These are phyloP conservation scores for Accipiter virgatus DNA, from an alignment of 2,113 vertebrate genomes.

Conservation along the genomic window DNA sequence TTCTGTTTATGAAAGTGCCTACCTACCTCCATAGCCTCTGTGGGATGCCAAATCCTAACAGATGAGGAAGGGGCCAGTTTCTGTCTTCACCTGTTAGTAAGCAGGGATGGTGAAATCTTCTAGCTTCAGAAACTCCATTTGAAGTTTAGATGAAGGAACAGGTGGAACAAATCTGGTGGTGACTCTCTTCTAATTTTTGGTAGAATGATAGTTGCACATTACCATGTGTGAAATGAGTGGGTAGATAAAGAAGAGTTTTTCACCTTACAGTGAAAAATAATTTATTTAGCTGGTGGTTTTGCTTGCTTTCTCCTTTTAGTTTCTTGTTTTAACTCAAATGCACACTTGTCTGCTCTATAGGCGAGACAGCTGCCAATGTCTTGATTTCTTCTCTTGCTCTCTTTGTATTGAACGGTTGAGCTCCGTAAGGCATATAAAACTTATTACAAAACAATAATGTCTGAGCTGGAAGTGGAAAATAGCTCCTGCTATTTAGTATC, in stretches of 20 bases:
- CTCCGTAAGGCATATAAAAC: neutral
- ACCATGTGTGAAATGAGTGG: neutral
- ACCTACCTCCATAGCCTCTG: neutral
- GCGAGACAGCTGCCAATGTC: neutral
- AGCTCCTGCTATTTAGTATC: neutral
- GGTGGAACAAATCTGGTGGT: conserved; percentile 10
- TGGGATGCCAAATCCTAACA: neutral
- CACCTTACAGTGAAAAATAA: neutral
- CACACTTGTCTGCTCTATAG: neutral
- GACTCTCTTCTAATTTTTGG: neutral
- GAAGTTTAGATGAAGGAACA: neutral
- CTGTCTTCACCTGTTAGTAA: neutral
- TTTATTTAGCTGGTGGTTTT: conserved; percentile 3
- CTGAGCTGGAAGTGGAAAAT: neutral
- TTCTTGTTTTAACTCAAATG: neutral
- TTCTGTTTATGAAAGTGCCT: neutral
- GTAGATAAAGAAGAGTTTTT: neutral
- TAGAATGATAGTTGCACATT: neutral
- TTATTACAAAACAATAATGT: neutral
- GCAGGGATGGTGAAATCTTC: neutral
- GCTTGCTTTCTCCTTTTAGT: neutral
- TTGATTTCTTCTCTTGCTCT: neutral
- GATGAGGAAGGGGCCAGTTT: neutral
- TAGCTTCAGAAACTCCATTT: neutral
- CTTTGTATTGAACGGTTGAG: neutral